Evolutionary conservation across 1,140 invertebrate genomes (phyloP).

Genomic region (Halictus rubicundus): DNA sequence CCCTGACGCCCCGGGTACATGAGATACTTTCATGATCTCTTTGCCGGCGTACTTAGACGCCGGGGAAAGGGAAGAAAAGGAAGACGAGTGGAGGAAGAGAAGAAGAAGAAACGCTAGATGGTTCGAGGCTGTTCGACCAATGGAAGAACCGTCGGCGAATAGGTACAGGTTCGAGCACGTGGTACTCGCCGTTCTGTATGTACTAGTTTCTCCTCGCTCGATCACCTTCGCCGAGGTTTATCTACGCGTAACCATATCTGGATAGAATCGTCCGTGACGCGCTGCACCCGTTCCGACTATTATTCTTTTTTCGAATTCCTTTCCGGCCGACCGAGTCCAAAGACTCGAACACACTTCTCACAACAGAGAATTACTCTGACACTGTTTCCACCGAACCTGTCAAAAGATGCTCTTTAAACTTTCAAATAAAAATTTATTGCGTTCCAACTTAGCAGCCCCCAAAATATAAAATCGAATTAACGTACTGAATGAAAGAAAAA

Average conservation of each 20-base stretch:
- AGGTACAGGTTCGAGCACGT: conserved; percentile 2
- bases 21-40: conserved; percentile 43
- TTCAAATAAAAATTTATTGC: too few relatives aligned
- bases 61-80: background rate
- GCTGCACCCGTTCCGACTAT: background rate
- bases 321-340: background rate
- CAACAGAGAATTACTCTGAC: too few relatives aligned
- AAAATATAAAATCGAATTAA: too few relatives aligned
- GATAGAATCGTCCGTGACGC: background rate
- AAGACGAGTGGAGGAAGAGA: background rate
- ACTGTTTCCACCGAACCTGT: too few relatives aligned
- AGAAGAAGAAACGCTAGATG: conserved; percentile 27
- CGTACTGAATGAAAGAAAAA: too few relatives aligned
- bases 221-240: conserved; percentile 48
- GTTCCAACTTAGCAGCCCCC: too few relatives aligned
- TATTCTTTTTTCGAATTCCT: conserved; percentile 11
- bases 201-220: conserved; percentile 19
- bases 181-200: conserved; percentile 1
- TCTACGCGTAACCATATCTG: conserved; percentile 16
- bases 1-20: conserved; percentile 10
- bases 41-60: conserved; percentile 26
- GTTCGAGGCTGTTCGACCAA: conserved; percentile 28
- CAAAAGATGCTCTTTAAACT: too few relatives aligned
- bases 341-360: too few relatives aligned
- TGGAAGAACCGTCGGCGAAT: conserved; percentile 8